Conservation (phyloP, 2,888 invertebrate genomes). For the Tetramorium bicarinatum region DNA sequence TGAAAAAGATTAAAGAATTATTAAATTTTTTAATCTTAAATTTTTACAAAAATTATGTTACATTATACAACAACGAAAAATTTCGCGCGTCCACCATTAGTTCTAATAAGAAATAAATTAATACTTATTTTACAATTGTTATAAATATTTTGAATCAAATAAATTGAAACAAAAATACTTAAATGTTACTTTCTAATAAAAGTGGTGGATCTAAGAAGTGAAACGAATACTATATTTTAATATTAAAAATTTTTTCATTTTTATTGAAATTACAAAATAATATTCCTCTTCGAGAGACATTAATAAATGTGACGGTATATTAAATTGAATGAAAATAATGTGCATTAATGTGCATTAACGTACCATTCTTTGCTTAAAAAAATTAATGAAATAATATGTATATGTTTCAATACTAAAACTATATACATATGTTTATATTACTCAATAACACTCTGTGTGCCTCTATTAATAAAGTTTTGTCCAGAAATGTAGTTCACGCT, state of each 20-base stretch:
- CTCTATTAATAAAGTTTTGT: slow-evolving; percentile 32
- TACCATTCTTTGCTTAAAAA: neutral
- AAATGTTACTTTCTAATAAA: neutral
- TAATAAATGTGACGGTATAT: neutral
- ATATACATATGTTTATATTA: neutral
- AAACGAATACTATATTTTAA: neutral
- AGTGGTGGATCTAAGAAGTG: neutral
- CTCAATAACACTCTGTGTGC: neutral
- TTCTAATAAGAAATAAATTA: neutral
- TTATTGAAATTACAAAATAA: neutral
- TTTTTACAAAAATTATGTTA: no score
- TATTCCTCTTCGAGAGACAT: neutral
- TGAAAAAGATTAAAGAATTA: no score
- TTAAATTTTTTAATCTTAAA: no score
- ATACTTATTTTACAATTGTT: neutral
- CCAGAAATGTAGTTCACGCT: neutral
- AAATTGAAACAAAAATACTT: neutral
- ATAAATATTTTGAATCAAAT: neutral
- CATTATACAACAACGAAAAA: no score
- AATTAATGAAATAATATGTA: neutral
- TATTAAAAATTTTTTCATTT: neutral
- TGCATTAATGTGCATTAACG: neutral
- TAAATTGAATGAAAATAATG: neutral
- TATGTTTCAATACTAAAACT: neutral
- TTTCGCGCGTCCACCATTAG: no score